Percentiles rank a stretch among this genome's conserved stretches.
phyloP scores from a whole-genome alignment of 1,140 invertebrate genomes.

The Drosophila athabasca region DNA sequence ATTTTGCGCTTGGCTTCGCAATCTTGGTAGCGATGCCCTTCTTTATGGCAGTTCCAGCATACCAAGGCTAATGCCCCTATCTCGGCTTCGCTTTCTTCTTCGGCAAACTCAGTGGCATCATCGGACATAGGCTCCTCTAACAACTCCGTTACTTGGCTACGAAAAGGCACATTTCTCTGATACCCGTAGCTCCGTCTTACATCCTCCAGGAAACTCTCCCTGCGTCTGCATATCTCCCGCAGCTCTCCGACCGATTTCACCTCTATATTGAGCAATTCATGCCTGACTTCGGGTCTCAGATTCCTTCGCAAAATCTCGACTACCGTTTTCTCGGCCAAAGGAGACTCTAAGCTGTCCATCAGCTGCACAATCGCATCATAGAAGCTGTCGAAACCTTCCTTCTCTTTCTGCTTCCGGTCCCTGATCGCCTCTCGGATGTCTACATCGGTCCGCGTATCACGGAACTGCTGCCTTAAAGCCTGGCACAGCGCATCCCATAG shows the following conservation, averaged over 20 bases:
- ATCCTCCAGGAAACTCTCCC: slow-evolving; percentile 9
- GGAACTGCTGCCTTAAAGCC: background rate
- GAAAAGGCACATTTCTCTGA: slow-evolving; percentile 5
- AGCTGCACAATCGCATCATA: background rate
- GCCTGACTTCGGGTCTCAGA: slow-evolving; percentile 1
- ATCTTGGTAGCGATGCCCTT: too few relatives aligned
- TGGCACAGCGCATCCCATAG: background rate
- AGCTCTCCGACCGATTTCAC: background rate
- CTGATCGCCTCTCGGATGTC: background rate
- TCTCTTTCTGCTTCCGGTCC: slow-evolving; percentile 5
- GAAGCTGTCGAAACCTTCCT: background rate
- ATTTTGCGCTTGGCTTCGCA: too few relatives aligned
- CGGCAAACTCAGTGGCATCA: background rate
- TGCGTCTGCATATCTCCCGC: slow-evolving; percentile 6
- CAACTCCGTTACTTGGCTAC: slow-evolving; percentile 1
- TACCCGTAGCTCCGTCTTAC: background rate
- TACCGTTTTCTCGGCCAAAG: background rate
- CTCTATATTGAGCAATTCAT: slow-evolving; percentile 1
- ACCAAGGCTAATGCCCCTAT: too few relatives aligned
- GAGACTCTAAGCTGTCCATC: background rate
- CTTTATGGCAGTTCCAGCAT: too few relatives aligned
- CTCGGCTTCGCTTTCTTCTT: too few relatives aligned
- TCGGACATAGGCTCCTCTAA: background rate
- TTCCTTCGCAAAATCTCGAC: background rate
- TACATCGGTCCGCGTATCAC: background rate